Evolutionary conservation across 2,113 vertebrate genomes (phyloP).

Genomic region (Heterochromis multidens): DNA sequence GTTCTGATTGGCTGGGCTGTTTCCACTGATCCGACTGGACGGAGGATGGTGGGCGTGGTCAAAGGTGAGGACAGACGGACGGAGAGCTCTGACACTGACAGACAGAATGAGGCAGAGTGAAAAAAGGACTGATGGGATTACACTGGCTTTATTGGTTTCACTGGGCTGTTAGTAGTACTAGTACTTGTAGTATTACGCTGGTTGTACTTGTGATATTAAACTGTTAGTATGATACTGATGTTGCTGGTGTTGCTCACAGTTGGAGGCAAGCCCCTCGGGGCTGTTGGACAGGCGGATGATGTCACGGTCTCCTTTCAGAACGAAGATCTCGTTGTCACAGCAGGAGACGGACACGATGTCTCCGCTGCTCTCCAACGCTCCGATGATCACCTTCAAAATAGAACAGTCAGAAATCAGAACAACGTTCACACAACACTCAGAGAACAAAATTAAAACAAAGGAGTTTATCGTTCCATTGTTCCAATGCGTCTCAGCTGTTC

Average conservation of each 20-base stretch:
- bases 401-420: not conserved
- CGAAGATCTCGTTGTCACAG: slow-evolving; percentile 93
- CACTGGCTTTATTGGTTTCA: not conserved
- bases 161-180: not conserved
- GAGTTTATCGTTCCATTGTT: too few relatives aligned
- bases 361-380: slow-evolving; percentile 89
- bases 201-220: too few relatives aligned
- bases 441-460: too few relatives aligned
- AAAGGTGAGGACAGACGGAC: slow-evolving; percentile 64
- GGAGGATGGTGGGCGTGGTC: slow-evolving; percentile 61
- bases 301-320: slow-evolving; percentile 93
- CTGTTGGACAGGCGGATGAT: slow-evolving; percentile 89
- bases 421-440: not conserved
- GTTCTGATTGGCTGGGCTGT: slow-evolving; percentile 79
- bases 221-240: not conserved
- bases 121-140: not conserved
- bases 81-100: slow-evolving; percentile 58
- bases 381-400: slow-evolving; percentile 79
- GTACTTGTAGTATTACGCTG: not conserved
- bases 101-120: not conserved
- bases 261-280: slow-evolving; percentile 84
- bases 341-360: slow-evolving; percentile 95
- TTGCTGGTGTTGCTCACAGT: slow-evolving; percentile 72
- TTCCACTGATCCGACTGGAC: slow-evolving; percentile 72
- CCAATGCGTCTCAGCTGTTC: too few relatives aligned